Conservation (phyloP, 2,888 invertebrate genomes). For the Apoderus coryli region DNA sequence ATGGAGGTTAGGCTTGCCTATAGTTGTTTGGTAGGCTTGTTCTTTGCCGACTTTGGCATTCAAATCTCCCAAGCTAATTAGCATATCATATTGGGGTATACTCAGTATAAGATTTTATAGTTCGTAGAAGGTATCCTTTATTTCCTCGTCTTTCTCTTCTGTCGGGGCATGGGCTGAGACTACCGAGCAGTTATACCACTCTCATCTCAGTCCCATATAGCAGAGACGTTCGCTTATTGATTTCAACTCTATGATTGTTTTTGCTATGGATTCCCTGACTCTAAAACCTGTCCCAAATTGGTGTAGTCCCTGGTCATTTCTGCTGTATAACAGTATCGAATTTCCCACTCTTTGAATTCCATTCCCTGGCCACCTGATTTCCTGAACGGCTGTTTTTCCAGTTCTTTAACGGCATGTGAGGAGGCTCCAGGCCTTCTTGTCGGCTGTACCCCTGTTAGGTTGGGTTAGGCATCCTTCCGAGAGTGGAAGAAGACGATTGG, state of each 20-base stretch:
- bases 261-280: slow-evolving; percentile 5
- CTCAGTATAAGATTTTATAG: too few relatives aligned
- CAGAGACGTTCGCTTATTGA: slow-evolving; percentile 7
- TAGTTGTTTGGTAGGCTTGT: slow-evolving; percentile 1
- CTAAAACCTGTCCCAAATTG: slow-evolving; percentile 7
- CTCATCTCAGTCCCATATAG: slow-evolving; percentile 8
- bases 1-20: slow-evolving; percentile 7
- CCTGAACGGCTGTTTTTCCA: slow-evolving; percentile 10
- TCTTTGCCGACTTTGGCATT: slow-evolving; percentile 8
- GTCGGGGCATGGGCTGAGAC: slow-evolving; percentile 7
- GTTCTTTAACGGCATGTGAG: slow-evolving; percentile 6
- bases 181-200: slow-evolving; percentile 4
- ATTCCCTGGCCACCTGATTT: slow-evolving; percentile 10
- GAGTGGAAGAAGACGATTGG: too few relatives aligned
- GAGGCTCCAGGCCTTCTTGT: slow-evolving; percentile 9
- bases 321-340: slow-evolving; percentile 10
- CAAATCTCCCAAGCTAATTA: too few relatives aligned
- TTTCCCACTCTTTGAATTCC: slow-evolving; percentile 11
- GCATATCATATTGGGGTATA: too few relatives aligned
- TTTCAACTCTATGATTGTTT: slow-evolving; percentile 6
- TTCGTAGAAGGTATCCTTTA: slow-evolving; percentile 8
- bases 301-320: slow-evolving; percentile 9
- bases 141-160: slow-evolving; percentile 5
- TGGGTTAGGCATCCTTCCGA: too few relatives aligned
- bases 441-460: too few relatives aligned